These are phyloP conservation scores for Cyclophora punctaria DNA, from an alignment of 2,888 invertebrate species.

Conservation along the genomic window DNA sequence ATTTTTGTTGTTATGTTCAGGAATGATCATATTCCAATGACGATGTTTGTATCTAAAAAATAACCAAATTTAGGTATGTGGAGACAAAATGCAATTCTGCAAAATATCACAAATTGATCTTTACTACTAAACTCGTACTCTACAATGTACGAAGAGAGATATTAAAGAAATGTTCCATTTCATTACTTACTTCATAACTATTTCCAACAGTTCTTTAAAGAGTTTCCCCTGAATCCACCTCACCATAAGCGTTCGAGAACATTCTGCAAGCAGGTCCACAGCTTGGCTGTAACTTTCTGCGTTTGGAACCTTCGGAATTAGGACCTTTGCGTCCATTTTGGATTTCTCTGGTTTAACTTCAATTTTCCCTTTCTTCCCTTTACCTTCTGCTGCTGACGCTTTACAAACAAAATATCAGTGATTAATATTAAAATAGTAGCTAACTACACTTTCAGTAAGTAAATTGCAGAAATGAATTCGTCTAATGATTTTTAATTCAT, in stretches of 20 bases:
- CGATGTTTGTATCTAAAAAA: conserved; percentile 47
- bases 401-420: no score
- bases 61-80: no score
- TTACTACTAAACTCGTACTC: no score
- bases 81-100: no score
- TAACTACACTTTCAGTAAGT: no score
- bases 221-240: conserved; percentile 54
- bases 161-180: background rate
- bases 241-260: conserved; percentile 44
- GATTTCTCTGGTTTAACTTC: conserved; percentile 19
- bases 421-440: no score
- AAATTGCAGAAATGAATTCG: no score
- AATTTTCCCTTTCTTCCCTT: conserved; percentile 8
- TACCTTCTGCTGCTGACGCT: background rate
- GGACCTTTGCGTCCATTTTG: no score
- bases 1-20: conserved; percentile 42
- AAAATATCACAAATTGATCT: no score
- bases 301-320: conserved; percentile 6
- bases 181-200: conserved; percentile 40
- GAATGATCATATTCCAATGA: conserved; percentile 54
- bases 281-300: conserved; percentile 43
- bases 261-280: conserved; percentile 43
- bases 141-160: no score
- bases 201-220: conserved; percentile 38
- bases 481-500: no score